A percentile compares a stretch with the other conserved stretches of the same genome.
Conservation (phyloP, 1,140 invertebrate genomes). For the Pteromalus puparum region DNA sequence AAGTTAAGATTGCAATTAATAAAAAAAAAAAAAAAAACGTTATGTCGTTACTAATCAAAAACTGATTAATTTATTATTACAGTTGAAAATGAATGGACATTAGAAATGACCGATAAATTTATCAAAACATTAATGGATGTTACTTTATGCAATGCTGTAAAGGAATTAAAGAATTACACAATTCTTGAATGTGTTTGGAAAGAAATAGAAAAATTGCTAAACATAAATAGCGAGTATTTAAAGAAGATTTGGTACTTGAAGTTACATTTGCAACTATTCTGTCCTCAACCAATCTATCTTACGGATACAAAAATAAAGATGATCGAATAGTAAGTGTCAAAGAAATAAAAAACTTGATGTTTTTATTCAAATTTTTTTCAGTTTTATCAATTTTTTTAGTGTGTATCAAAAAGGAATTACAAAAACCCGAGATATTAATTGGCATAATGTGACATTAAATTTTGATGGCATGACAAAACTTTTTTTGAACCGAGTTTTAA, state of each 20-base stretch:
- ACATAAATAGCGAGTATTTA: conserved; percentile 55
- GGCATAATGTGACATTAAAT: conserved; percentile 56
- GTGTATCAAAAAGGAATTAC: conserved; percentile 59
- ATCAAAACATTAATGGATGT: conserved; percentile 56
- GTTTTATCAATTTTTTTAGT: conserved; percentile 55
- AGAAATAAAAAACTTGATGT: background rate
- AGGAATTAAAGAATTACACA: conserved; percentile 34
- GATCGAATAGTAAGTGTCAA: conserved; percentile 65
- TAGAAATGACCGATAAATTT: conserved; percentile 50
- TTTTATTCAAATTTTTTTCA: background rate
- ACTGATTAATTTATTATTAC: conserved; percentile 2
- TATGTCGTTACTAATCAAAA: too few species aligned
- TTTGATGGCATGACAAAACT: conserved; percentile 62
- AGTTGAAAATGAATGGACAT: conserved; percentile 11
- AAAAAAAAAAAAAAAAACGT: too few species aligned
- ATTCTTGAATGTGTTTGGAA: conserved; percentile 60
- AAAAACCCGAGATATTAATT: conserved; percentile 58
- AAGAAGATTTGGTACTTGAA: conserved; percentile 61
- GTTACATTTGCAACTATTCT: conserved; percentile 69
- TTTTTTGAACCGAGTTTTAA: conserved; percentile 53
- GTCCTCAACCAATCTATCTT: conserved; percentile 59
- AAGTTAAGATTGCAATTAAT: background rate
- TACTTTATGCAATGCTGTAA: background rate
- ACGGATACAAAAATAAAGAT: conserved; percentile 66
- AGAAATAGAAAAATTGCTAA: conserved; percentile 61